Evolutionary conservation across 2,113 vertebrate species (phyloP).

Genomic region (Burhinus oedicnemus): DNA sequence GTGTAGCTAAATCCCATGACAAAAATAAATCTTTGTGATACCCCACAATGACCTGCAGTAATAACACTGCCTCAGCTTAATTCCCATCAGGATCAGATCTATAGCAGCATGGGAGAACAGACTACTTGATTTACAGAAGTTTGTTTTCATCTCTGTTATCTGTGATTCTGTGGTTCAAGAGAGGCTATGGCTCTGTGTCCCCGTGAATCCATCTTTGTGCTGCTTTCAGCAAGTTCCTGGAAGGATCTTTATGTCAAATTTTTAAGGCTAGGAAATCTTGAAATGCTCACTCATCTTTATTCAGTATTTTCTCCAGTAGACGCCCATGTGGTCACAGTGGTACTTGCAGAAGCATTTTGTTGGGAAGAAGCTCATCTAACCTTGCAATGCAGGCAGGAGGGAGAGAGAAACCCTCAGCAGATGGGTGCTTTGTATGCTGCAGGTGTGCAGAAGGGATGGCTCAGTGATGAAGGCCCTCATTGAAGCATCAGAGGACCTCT

Average conservation of each 20-base stretch:
- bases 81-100: background rate
- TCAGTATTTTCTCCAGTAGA: background rate
- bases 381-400: background rate
- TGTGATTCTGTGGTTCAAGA: background rate
- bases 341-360: background rate
- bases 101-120: background rate
- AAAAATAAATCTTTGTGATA: background rate
- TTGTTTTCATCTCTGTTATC: background rate
- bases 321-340: background rate
- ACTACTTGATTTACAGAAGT: background rate
- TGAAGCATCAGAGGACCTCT: background rate
- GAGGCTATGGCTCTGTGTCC: background rate
- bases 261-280: background rate
- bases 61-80: background rate
- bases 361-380: background rate
- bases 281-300: background rate
- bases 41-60: too few relatives aligned
- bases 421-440: background rate
- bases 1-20: background rate
- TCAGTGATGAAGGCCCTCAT: background rate
- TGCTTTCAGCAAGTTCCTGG: background rate
- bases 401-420: background rate
- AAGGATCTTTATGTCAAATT: background rate
- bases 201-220: background rate
- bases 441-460: background rate